Conservation (phyloP, 1,140 invertebrate species). For the Steinernema feltiae region DNA sequence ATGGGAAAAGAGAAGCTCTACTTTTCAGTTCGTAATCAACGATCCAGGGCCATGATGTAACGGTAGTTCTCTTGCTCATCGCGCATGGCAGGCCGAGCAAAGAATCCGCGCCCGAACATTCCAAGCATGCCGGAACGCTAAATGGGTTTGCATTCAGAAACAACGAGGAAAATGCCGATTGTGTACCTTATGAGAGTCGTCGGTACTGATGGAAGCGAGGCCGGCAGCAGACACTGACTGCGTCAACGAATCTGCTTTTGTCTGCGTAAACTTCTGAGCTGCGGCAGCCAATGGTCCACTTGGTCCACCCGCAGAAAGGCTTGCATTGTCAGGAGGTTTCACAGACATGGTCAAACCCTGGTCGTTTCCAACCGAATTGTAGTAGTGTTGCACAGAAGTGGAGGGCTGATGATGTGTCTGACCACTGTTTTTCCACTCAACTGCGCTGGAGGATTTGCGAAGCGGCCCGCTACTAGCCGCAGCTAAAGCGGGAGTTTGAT, state of each 20-base stretch:
- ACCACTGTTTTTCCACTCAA: not conserved
- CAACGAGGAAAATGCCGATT: not conserved
- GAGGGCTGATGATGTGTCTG: not conserved
- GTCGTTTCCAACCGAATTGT: not conserved
- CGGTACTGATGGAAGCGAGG: not conserved
- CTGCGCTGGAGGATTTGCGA: not conserved
- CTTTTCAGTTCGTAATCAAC: slow-evolving; percentile 27
- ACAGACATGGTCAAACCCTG: not conserved
- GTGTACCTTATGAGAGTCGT: not conserved
- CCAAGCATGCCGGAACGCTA: slow-evolving; percentile 17
- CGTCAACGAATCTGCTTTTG: not conserved
- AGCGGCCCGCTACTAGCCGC: slow-evolving; percentile 9
- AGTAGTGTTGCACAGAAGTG: not conserved
- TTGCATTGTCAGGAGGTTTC: not conserved
- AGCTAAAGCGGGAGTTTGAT: slow-evolving; percentile 8
- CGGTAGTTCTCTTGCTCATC: slow-evolving; percentile 34
- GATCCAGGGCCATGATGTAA: slow-evolving; percentile 36
- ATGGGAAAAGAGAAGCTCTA: no score
- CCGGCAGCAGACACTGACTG: not conserved
- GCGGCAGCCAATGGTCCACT: not conserved
- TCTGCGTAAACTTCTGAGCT: not conserved
- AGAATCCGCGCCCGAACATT: slow-evolving; percentile 26
- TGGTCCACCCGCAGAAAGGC: not conserved
- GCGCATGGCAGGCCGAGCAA: slow-evolving; percentile 31
- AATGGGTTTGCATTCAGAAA: not conserved